A percentile compares a stretch with the other conserved stretches of the same genome.
Conservation (phyloP, 2,797 vertebrate species). For the Acipenser ruthenus region DNA sequence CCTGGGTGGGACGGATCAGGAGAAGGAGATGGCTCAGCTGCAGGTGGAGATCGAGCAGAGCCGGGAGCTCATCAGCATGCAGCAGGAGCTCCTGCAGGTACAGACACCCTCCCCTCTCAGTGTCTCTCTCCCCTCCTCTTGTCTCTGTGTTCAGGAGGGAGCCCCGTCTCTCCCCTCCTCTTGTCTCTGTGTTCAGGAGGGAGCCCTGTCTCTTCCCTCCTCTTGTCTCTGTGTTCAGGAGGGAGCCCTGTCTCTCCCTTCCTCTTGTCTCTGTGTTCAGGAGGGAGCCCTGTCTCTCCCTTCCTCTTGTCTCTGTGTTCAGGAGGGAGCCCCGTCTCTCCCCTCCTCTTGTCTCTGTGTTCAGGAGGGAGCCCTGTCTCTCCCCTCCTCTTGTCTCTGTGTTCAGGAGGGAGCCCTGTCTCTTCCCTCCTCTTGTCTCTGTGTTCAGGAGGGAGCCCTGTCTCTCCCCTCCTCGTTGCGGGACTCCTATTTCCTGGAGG, state of each 20-base stretch:
- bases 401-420: no score
- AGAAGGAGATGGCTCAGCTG: conserved; percentile 60
- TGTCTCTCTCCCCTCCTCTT: conserved; percentile 4
- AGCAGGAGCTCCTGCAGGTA: conserved; percentile 66
- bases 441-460: no score
- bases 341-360: conserved; percentile 20
- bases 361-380: neutral
- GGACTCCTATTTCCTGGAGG: conserved; percentile 62
- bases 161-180: no score
- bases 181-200: no score
- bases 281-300: no score
- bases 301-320: no score
- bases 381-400: conserved; percentile 4
- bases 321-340: no score
- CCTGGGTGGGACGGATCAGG: conserved; percentile 49
- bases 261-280: no score
- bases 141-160: no score
- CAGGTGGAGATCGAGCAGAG: conserved; percentile 54
- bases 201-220: conserved; percentile 9
- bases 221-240: conserved; percentile 10
- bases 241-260: conserved; percentile 4
- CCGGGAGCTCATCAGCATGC: conserved; percentile 51
- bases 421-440: no score
- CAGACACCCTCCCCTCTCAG: neutral
- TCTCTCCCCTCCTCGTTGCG: conserved; percentile 33